These are phyloP conservation scores for Spea bombifrons DNA, from an alignment of 2,113 vertebrate species.

Conservation along the genomic window DNA sequence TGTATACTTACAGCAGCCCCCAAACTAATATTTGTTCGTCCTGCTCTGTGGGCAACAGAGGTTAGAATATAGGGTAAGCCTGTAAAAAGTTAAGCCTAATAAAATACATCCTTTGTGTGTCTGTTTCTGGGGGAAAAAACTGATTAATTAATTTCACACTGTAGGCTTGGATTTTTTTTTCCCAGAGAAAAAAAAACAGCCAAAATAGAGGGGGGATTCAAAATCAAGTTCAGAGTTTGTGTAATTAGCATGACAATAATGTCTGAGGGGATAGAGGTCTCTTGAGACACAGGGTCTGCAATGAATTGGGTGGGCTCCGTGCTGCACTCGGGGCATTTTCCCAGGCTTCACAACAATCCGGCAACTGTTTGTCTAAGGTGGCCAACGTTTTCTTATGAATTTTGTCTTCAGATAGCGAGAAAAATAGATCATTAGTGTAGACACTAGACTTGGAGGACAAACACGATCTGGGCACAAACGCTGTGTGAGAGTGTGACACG, in stretches of 20 bases:
- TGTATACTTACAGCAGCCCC: constrained; percentile 14
- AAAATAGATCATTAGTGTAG: constrained; percentile 45
- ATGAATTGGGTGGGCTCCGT: constrained; percentile 68
- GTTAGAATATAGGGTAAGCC: constrained; percentile 33
- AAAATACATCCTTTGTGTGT: constrained; percentile 56
- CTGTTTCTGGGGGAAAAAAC: constrained; percentile 50
- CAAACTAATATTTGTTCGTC: background rate
- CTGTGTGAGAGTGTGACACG: background rate
- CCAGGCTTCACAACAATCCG: constrained; percentile 82
- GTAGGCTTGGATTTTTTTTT: constrained; percentile 66
- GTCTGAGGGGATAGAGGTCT: constrained; percentile 77
- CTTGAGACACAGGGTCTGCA: constrained; percentile 75
- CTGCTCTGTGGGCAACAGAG: background rate
- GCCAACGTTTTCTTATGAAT: constrained; percentile 67
- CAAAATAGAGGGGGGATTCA: constrained; percentile 74
- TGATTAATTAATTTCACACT: constrained; percentile 80
- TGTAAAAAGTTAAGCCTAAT: constrained; percentile 51
- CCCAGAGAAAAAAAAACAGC: constrained; percentile 69
- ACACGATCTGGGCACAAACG: constrained; percentile 1
- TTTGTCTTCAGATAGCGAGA: constrained; percentile 62
- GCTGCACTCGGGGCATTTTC: constrained; percentile 75
- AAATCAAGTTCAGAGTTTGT: constrained; percentile 91
- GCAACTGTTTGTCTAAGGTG: constrained; percentile 80
- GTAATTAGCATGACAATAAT: constrained; percentile 83
- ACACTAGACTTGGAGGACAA: constrained; percentile 25